Base-by-base conservation (phyloP, 1,140 invertebrate genomes). In the Eubasilissa regina region DNA sequence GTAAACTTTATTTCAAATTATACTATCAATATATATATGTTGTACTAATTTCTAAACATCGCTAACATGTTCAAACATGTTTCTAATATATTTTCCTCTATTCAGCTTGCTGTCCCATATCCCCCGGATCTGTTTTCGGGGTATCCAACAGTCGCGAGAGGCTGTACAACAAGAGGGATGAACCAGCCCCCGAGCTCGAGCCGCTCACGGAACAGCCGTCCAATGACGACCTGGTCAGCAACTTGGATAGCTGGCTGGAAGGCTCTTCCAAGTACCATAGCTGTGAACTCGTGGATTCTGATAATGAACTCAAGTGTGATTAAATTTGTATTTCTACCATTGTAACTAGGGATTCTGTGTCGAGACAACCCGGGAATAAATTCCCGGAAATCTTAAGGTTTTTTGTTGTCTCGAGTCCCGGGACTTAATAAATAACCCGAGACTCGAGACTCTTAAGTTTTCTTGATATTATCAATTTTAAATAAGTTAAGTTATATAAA, bases 201-300 rank as follows among this genome's bases (percentile, higher is more conserved):
- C 91, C 91, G 0, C 84, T 92, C 11, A 92, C 91, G 3, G 91
- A 92, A 83, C 84, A 92, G 19, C 90, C 91, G 0, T 94, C 93
- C 0, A 91, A 88, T 13, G 93, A 94, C 78, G 93, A 94, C 83
- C 84, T 94, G 4, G 91, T 91, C 0, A 90, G 91, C 21, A 91
- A 91, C 25, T 89, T 92, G 0, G 93, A 94, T 82, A 93, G 91
- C 83, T 94, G 93, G 89, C 87, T 93, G 4, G 93, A 94, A 81
- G 93, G 92, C 43, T 94, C 93, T 44, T 94, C 93, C 53, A 94
- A 94, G 84, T 94, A 94, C 84, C 93, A 94, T 84, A 94, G 88
- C 83, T 94, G 93, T 80, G 93, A 94, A 85, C 89, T 93, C 11
- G 92, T 93, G 0, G 92, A 93, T 55, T 88, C 87, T 83, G 91